Conservation (phyloP, 1,140 invertebrate genomes). For the Gonatopus flavifemur region DNA sequence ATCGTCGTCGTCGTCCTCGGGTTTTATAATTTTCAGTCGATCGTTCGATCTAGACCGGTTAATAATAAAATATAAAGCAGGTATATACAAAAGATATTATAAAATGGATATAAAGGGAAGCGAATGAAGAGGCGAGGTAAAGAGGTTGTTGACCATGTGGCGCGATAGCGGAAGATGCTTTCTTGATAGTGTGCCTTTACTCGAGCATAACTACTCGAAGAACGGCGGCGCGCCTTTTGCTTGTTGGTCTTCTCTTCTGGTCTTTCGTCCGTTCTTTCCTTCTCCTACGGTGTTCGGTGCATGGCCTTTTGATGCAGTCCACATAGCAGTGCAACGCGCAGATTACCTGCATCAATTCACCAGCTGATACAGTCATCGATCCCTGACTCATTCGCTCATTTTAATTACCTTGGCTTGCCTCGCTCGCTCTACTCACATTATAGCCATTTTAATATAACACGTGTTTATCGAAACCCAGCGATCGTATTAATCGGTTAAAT, state of each 20-base stretch:
- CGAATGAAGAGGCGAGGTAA: slow-evolving; percentile 27
- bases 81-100: too few relatives aligned
- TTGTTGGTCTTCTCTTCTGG: neutral
- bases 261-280: slow-evolving; percentile 8
- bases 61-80: too few relatives aligned
- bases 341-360: neutral
- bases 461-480: too few relatives aligned
- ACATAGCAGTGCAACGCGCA: neutral
- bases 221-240: too few relatives aligned
- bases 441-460: too few relatives aligned
- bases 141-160: slow-evolving; percentile 44
- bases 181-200: slow-evolving; percentile 35
- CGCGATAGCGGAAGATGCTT: slow-evolving; percentile 35
- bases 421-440: too few relatives aligned
- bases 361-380: neutral
- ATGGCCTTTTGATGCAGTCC: neutral
- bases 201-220: too few relatives aligned
- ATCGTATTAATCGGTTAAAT: too few relatives aligned
- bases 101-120: slow-evolving; percentile 13
- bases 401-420: too few relatives aligned
- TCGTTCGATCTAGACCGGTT: too few relatives aligned
- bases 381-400: neutral
- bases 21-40: too few relatives aligned
- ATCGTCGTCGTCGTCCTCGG: neutral
- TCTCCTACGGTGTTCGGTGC: slow-evolving; percentile 4